Evolutionary conservation across 2,113 vertebrate genomes (phyloP).

Genomic region (Rhynchopsitta pachyrhyncha): DNA sequence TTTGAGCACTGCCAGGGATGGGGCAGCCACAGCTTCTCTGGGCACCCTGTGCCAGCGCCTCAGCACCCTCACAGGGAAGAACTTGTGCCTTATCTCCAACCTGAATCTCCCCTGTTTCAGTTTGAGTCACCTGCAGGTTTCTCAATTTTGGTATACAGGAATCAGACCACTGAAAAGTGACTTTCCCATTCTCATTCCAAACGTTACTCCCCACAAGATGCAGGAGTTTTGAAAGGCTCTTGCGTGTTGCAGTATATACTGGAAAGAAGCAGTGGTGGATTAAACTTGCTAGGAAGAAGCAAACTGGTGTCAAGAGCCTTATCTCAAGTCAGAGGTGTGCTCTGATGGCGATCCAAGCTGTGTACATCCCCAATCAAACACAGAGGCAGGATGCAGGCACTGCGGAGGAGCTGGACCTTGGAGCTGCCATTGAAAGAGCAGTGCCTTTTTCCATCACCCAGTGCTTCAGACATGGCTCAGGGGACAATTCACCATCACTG

Average conservation of each 20-base stretch:
- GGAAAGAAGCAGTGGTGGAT: background rate
- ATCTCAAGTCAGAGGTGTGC: background rate
- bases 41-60: background rate
- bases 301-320: background rate
- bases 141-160: background rate
- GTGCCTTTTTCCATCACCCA: fast-evolving
- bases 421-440: background rate
- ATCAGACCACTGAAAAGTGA: background rate
- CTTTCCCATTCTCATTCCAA: background rate
- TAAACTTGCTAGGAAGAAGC: background rate
- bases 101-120: background rate
- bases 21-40: background rate
- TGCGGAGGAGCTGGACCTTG: background rate
- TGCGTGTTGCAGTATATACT: too few species aligned
- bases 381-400: background rate
- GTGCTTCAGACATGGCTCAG: background rate
- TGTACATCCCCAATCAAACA: background rate
- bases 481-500: background rate
- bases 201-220: background rate
- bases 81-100: background rate
- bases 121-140: background rate
- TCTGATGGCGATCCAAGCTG: background rate
- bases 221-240: background rate
- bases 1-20: background rate
- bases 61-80: background rate